A percentile compares a stretch with the other conserved stretches of the same genome.
These are phyloP conservation scores for Hemiprocne comata DNA, from an alignment of 2,113 vertebrate species.

Conservation along the genomic window DNA sequence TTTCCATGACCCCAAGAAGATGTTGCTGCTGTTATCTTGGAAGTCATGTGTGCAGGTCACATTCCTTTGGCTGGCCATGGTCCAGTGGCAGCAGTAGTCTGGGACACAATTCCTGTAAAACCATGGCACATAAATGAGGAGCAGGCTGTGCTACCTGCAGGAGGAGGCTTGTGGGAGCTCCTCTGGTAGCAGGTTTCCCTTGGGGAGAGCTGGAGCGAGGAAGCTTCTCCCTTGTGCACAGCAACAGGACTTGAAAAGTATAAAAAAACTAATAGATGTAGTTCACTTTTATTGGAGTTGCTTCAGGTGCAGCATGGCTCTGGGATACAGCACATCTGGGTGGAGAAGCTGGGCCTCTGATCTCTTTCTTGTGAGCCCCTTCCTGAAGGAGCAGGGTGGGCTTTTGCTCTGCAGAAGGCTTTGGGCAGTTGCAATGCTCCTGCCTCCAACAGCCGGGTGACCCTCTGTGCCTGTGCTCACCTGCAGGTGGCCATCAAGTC, in stretches of 20 bases:
- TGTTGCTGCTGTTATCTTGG: neutral
- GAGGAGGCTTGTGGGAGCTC: neutral
- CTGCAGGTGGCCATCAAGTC: slow-evolving; percentile 94
- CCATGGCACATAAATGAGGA: neutral
- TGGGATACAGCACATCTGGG: rapidly evolving
- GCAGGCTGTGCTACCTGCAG: neutral
- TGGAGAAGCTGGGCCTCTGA: rapidly evolving
- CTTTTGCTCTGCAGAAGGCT: neutral
- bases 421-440: neutral
- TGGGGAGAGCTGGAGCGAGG: too few species aligned
- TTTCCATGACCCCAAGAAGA: neutral
- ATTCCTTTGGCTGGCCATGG: neutral
- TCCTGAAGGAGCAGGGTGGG: neutral
- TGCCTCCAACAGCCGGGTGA: rapidly evolving
- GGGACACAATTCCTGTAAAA: neutral
- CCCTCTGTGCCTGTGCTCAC: neutral
- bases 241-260: neutral
- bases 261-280: rapidly evolving
- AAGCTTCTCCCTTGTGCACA: neutral
- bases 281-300: neutral
- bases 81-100: neutral
- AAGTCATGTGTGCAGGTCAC: neutral
- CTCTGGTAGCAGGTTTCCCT: neutral
- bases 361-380: neutral
- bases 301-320: neutral